Percentiles rank a stretch among this genome's conserved stretches.
These are phyloP conservation scores for Drosophila simulans DNA, from an alignment of 1,140 invertebrate species.

Conservation along the genomic window DNA sequence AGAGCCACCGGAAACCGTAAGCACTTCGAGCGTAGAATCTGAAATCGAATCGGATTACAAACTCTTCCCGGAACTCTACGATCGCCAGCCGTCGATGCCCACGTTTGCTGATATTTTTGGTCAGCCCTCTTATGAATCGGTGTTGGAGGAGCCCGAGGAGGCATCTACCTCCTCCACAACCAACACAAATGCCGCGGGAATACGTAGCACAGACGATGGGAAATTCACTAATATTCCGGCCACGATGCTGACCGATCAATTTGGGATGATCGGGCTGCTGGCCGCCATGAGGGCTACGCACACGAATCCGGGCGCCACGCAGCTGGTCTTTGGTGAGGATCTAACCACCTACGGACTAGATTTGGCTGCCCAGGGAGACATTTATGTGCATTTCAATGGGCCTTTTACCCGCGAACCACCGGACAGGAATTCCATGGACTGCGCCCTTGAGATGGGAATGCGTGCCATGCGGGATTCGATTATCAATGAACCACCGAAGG, in stretches of 20 bases:
- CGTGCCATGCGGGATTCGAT: constrained; percentile 64
- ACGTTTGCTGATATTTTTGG: constrained; percentile 64
- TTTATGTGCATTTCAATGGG: constrained; percentile 71
- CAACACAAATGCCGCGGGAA: background rate
- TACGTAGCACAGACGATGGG: constrained; percentile 7
- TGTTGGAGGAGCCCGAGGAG: background rate
- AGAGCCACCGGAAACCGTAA: constrained; percentile 1
- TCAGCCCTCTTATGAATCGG: constrained; percentile 31
- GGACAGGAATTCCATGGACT: constrained; percentile 37
- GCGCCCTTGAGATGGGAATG: constrained; percentile 66
- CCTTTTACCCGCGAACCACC: constrained; percentile 60
- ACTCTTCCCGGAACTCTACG: constrained; percentile 60
- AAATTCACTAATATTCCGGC: constrained; percentile 20
- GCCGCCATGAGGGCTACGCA: constrained; percentile 27
- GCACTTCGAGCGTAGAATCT: constrained; percentile 1
- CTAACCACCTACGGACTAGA: constrained; percentile 61
- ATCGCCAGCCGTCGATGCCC: constrained; percentile 43
- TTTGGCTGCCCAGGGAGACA: constrained; percentile 60
- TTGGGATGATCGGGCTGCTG: constrained; percentile 40
- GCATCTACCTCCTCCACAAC: background rate
- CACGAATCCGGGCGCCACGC: constrained; percentile 15
- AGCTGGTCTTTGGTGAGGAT: constrained; percentile 60
- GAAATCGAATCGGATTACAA: constrained; percentile 49
- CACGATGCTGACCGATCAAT: constrained; percentile 36
- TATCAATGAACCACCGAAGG: constrained; percentile 20